Conservation (phyloP, 1,140 invertebrate species). For the Hestina assimilis region DNA sequence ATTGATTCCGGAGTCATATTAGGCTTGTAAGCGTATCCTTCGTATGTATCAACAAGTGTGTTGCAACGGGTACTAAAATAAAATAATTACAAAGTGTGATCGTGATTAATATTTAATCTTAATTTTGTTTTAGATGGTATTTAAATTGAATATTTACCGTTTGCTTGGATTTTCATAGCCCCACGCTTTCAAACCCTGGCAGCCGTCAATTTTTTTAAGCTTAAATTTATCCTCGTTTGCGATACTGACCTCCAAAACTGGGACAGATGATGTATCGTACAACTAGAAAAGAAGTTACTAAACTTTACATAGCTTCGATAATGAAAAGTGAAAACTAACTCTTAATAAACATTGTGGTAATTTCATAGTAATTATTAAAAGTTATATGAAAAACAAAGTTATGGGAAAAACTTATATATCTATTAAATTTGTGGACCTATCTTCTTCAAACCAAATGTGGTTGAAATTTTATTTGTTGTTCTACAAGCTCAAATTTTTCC, state of each 20-base stretch:
- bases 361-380: too few species aligned
- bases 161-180: conserved; percentile 38
- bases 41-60: conserved; percentile 68
- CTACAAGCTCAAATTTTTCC: too few species aligned
- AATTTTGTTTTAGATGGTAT: background rate
- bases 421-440: too few species aligned
- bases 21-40: conserved; percentile 81
- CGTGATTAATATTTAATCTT: too few species aligned
- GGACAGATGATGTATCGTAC: conserved; percentile 42
- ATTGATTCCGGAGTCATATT: conserved; percentile 78
- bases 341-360: too few species aligned
- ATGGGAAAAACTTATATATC: too few species aligned
- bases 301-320: background rate
- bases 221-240: conserved; percentile 42
- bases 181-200: conserved; percentile 30
- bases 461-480: too few species aligned
- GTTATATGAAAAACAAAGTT: too few species aligned
- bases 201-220: conserved; percentile 62
- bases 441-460: too few species aligned
- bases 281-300: conserved; percentile 44
- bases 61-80: conserved; percentile 45
- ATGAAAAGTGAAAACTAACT: background rate
- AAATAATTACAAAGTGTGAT: conserved; percentile 3
- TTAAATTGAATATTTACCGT: conserved; percentile 26
- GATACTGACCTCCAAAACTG: conserved; percentile 37